These are phyloP conservation scores for Apantesis nais DNA, from an alignment of 2,888 invertebrate genomes.

Conservation along the genomic window DNA sequence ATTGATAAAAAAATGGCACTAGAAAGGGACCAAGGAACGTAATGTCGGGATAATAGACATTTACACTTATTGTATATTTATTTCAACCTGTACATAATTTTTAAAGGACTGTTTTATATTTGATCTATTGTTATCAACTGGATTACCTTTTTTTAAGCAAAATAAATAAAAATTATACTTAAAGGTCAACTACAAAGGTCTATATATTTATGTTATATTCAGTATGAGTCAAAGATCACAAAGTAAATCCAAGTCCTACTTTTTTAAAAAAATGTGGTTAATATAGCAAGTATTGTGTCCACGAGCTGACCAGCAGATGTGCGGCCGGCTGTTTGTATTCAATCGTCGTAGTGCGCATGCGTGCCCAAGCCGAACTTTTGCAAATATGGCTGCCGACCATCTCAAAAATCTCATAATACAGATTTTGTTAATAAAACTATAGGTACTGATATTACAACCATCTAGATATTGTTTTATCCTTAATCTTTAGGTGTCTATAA, in stretches of 20 bases:
- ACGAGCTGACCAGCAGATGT: slow-evolving; percentile 85
- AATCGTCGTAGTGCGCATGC: slow-evolving; percentile 74
- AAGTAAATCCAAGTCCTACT: neutral
- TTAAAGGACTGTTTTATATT: neutral
- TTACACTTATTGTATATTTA: neutral
- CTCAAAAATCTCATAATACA: slow-evolving; percentile 10
- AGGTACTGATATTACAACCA: neutral
- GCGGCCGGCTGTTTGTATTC: slow-evolving; percentile 78
- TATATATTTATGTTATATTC: neutral
- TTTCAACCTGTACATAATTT: neutral
- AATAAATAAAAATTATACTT: slow-evolving; percentile 41
- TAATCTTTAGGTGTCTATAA: neutral
- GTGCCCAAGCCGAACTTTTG: slow-evolving; percentile 56
- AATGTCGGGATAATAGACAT: neutral
- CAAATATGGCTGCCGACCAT: slow-evolving; percentile 71
- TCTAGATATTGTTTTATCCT: neutral
- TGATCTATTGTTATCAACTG: neutral
- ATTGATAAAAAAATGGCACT: neutral
- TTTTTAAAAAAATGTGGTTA: slow-evolving; percentile 47
- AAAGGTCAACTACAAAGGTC: neutral
- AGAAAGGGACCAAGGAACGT: neutral
- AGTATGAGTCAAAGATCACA: neutral
- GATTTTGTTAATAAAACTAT: neutral
- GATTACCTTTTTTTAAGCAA: slow-evolving; percentile 23
- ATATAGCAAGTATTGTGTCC: slow-evolving; percentile 73